phyloP scores from a whole-genome alignment of 2,113 vertebrate species.

The Mus spicilegus region DNA sequence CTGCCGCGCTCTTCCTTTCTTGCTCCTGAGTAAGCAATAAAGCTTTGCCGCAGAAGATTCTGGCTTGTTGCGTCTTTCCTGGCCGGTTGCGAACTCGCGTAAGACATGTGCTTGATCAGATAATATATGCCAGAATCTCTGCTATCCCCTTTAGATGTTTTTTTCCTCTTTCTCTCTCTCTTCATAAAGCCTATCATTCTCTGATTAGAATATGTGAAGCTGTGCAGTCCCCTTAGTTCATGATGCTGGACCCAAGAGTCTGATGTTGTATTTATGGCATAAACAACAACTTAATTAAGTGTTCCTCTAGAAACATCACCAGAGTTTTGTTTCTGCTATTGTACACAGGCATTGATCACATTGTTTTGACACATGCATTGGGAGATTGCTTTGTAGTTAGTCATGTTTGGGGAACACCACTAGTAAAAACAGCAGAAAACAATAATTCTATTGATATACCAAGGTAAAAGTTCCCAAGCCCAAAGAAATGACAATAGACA shows the following conservation, averaged over 20 bases:
- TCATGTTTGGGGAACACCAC: constrained; percentile 82
- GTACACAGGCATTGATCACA: constrained; percentile 83
- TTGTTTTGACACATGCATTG: constrained; percentile 85
- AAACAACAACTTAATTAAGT: constrained; percentile 89
- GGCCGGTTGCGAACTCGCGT: too few relatives aligned
- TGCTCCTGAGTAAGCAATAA: too few relatives aligned
- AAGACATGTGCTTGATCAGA: constrained; percentile 50
- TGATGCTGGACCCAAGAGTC: constrained; percentile 78
- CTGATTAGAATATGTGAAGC: constrained; percentile 72
- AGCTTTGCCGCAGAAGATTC: too few relatives aligned
- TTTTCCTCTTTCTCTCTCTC: background rate
- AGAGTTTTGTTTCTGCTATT: constrained; percentile 82
- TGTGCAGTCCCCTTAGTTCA: constrained; percentile 77
- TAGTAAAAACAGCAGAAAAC: constrained; percentile 81
- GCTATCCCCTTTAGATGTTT: background rate
- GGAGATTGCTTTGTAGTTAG: constrained; percentile 84
- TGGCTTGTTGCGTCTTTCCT: too few relatives aligned
- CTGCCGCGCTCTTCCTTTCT: too few relatives aligned
- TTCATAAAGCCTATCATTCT: constrained; percentile 50
- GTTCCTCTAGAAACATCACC: constrained; percentile 84
- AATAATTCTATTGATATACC: constrained; percentile 74
- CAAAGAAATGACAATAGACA: constrained; percentile 58
- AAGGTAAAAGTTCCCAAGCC: constrained; percentile 63
- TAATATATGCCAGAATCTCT: constrained; percentile 2
- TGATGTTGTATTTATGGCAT: constrained; percentile 84